Percentiles rank a stretch among this genome's conserved stretches.
These are phyloP conservation scores for Aegotheles bennettii DNA, from an alignment of 2,113 vertebrate species.

Conservation along the genomic window DNA sequence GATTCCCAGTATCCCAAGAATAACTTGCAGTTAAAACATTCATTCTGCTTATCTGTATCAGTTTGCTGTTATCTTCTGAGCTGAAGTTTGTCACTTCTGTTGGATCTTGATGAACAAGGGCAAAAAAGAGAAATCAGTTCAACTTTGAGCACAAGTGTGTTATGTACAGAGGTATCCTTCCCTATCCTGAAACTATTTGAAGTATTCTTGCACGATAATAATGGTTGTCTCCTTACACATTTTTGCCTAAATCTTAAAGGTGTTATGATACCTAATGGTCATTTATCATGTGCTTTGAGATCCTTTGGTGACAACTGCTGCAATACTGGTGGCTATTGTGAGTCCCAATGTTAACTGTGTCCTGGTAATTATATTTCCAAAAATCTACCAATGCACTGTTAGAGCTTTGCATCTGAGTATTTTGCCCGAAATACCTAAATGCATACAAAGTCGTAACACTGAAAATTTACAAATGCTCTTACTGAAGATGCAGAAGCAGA, in stretches of 20 bases:
- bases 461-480: neutral
- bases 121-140: neutral
- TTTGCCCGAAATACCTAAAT: neutral
- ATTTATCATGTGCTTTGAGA: neutral
- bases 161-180: neutral
- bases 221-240: neutral
- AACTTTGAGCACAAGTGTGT: neutral
- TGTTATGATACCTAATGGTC: neutral
- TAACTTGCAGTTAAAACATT: neutral
- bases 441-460: neutral
- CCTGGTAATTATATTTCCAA: neutral
- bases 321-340: neutral
- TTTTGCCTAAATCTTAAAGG: neutral
- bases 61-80: neutral
- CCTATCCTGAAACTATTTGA: neutral
- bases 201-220: neutral
- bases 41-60: neutral
- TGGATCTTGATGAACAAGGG: neutral
- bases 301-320: neutral
- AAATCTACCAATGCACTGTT: neutral
- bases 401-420: neutral
- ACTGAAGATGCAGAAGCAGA: neutral
- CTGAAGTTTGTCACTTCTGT: neutral
- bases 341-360: neutral
- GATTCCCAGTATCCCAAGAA: neutral